Conservation (phyloP, 1,140 invertebrate genomes). For the Saccostrea glomerata region DNA sequence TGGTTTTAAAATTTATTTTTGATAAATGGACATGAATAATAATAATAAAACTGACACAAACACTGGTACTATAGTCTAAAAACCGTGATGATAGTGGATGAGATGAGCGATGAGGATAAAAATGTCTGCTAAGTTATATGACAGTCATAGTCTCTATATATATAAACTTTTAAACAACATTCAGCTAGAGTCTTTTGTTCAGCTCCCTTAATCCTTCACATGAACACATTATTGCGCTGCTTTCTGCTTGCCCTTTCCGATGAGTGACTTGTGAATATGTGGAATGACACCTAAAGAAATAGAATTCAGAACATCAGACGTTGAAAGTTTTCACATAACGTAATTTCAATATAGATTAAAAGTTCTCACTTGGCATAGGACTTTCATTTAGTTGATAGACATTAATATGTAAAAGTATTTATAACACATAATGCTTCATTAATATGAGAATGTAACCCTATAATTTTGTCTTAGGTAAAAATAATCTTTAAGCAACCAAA, state of each 20-base stretch:
- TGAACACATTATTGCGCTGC: constrained; percentile 61
- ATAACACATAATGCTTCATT: too few relatives aligned
- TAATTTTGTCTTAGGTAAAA: too few relatives aligned
- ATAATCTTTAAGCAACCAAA: too few relatives aligned
- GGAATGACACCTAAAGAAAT: constrained; percentile 89
- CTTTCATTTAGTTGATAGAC: too few relatives aligned
- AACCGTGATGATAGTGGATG: background rate
- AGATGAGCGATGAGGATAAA: constrained; percentile 27
- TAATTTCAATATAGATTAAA: too few relatives aligned
- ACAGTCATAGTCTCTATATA: constrained; percentile 37
- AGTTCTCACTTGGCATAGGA: too few relatives aligned
- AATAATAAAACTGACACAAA: constrained; percentile 15
- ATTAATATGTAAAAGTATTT: too few relatives aligned
- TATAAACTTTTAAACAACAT: constrained; percentile 43
- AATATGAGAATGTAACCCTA: too few relatives aligned
- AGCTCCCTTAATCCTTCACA: constrained; percentile 4
- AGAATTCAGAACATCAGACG: background rate
- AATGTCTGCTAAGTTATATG: constrained; percentile 32
- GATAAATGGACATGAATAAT: constrained; percentile 37
- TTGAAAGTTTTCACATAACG: too few relatives aligned
- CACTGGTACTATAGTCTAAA: constrained; percentile 6
- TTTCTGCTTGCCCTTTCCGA: constrained; percentile 89
- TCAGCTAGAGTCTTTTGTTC: constrained; percentile 30
- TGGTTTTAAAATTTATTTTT: constrained; percentile 38
- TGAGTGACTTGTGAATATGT: constrained; percentile 99